These are phyloP conservation scores for Drosophila sulfurigaster DNA, from an alignment of 1,140 invertebrate species.

Conservation along the genomic window DNA sequence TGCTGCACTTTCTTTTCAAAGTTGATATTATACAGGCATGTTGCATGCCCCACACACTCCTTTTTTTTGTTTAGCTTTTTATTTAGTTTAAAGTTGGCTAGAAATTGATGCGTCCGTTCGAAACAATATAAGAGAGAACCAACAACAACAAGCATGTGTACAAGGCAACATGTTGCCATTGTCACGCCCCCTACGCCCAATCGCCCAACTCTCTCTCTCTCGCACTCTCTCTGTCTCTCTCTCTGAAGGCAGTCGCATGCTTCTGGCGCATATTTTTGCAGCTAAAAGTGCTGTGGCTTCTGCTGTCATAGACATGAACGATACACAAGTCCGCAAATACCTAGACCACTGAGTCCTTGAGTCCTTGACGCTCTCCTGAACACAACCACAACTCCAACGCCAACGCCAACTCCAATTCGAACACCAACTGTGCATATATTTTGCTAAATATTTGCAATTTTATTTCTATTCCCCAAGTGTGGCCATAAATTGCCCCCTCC, in stretches of 20 bases:
- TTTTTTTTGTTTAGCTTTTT: conserved; percentile 24
- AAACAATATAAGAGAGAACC: conserved; percentile 60
- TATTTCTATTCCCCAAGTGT: conserved; percentile 66
- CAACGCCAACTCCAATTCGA: too few relatives aligned
- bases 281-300: conserved; percentile 60
- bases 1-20: conserved; percentile 39
- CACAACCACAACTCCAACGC: background rate
- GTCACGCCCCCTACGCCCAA: conserved; percentile 18
- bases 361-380: background rate
- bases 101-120: conserved; percentile 74
- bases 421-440: conserved; percentile 20
- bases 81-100: conserved; percentile 70
- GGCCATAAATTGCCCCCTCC: conserved; percentile 70
- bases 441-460: conserved; percentile 74
- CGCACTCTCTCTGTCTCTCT: too few relatives aligned
- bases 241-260: conserved; percentile 62
- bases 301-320: conserved; percentile 64
- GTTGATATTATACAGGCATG: conserved; percentile 71
- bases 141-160: conserved; percentile 8
- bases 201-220: background rate
- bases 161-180: conserved; percentile 75
- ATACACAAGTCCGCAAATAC: conserved; percentile 35
- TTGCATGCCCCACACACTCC: conserved; percentile 5
- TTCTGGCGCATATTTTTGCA: conserved; percentile 69
- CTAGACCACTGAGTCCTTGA: background rate